phyloP scores from a whole-genome alignment of 2,113 vertebrate species.

The Ctenomys sociabilis region DNA sequence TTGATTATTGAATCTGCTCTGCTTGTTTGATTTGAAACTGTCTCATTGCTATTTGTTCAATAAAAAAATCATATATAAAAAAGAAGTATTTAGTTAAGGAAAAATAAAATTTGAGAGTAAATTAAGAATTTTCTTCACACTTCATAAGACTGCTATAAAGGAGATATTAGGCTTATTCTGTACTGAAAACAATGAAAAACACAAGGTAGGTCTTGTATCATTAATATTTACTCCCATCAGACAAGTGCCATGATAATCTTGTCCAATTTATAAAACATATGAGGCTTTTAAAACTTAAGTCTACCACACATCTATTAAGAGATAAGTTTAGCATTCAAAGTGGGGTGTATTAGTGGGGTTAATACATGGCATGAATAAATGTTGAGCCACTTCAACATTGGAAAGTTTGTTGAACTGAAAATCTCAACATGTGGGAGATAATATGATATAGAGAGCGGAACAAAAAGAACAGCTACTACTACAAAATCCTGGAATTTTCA shows the following conservation, averaged over 20 bases:
- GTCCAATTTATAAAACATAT: background rate
- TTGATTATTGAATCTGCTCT: too few species aligned
- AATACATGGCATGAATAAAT: background rate
- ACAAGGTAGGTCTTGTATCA: background rate
- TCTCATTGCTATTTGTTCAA: too few species aligned
- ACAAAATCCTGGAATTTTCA: background rate
- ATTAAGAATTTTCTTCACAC: background rate
- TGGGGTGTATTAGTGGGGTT: background rate
- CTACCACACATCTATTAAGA: background rate
- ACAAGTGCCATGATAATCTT: background rate
- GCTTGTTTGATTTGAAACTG: too few species aligned
- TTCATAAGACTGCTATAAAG: background rate
- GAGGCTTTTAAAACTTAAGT: background rate
- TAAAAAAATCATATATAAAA: too few species aligned
- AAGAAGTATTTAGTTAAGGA: background rate
- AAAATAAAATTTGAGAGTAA: background rate
- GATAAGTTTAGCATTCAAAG: background rate
- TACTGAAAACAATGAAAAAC: background rate
- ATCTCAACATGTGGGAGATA: background rate
- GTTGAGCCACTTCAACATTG: background rate
- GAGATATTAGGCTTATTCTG: background rate
- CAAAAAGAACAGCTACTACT: background rate
- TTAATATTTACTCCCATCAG: background rate
- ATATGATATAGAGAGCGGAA: background rate
- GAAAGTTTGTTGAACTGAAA: background rate